A percentile compares a stretch with the other conserved stretches of the same genome.
These are phyloP conservation scores for Eulemur macaco DNA, from an alignment of 2,113 vertebrate genomes.

Conservation along the genomic window DNA sequence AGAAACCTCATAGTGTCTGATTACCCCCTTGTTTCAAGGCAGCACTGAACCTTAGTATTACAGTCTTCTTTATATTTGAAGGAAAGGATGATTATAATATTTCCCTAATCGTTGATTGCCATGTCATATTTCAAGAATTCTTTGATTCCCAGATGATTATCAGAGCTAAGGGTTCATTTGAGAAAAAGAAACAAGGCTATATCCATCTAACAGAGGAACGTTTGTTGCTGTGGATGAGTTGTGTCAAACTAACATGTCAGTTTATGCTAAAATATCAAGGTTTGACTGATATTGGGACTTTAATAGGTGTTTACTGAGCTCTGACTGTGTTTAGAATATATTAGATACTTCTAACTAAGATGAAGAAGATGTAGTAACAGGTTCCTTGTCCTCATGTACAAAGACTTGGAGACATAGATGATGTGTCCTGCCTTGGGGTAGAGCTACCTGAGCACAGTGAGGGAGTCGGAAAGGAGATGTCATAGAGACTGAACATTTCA, in stretches of 20 bases:
- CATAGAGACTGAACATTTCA: neutral
- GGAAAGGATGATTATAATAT: neutral
- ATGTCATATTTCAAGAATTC: neutral
- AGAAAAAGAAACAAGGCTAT: neutral
- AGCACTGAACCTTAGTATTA: neutral
- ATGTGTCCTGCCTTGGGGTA: neutral
- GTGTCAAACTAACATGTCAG: neutral
- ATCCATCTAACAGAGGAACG: neutral
- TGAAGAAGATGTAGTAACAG: too few species aligned
- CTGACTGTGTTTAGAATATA: neutral
- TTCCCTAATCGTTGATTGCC: neutral
- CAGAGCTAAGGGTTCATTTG: neutral
- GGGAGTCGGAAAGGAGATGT: neutral
- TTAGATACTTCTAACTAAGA: neutral
- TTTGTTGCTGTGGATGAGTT: neutral
- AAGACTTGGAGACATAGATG: neutral
- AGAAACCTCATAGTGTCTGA: neutral
- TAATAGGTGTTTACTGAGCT: neutral
- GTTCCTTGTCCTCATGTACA: neutral
- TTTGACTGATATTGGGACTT: neutral
- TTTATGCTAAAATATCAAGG: neutral
- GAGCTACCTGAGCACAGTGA: neutral
- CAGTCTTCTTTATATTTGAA: neutral
- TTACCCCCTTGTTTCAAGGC: neutral
- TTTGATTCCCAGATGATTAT: neutral